These are phyloP conservation scores for Crioceris asparagi DNA, from an alignment of 2,888 invertebrate species.

Conservation along the genomic window DNA sequence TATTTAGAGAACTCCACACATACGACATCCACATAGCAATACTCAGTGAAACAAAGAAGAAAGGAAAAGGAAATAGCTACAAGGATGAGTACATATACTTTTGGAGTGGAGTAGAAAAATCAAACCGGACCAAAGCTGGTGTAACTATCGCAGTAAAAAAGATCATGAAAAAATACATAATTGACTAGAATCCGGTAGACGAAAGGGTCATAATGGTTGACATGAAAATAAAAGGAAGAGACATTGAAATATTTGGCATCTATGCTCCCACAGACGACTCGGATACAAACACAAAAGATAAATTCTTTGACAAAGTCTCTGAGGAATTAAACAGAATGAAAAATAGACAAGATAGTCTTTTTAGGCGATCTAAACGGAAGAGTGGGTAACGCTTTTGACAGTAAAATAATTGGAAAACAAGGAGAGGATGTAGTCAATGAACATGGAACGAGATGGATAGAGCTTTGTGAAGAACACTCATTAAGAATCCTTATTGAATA, in stretches of 20 bases:
- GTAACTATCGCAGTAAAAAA: background rate
- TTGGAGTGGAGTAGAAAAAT: too few relatives aligned
- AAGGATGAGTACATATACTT: background rate
- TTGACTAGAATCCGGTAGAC: background rate
- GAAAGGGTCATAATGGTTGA: background rate
- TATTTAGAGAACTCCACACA: slow-evolving; percentile 1
- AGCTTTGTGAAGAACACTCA: too few relatives aligned
- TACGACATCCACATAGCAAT: background rate
- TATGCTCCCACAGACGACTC: background rate
- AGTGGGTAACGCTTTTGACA: slow-evolving; percentile 1
- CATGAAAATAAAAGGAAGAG: background rate
- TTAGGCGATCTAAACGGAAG: slow-evolving; percentile 1
- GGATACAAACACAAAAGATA: background rate
- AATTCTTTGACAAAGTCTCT: too few relatives aligned
- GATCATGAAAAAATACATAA: too few relatives aligned
- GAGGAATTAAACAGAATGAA: background rate
- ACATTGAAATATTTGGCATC: background rate
- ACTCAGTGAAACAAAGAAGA: background rate
- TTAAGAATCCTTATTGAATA: too few relatives aligned
- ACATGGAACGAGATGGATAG: slow-evolving; percentile 3
- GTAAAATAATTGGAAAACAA: background rate
- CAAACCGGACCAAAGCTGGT: background rate
- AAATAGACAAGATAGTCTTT: background rate
- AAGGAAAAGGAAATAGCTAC: too few relatives aligned
- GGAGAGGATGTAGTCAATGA: slow-evolving; percentile 2